Conservation (phyloP, 2,113 vertebrate genomes). For the Pollachius pollachius region DNA sequence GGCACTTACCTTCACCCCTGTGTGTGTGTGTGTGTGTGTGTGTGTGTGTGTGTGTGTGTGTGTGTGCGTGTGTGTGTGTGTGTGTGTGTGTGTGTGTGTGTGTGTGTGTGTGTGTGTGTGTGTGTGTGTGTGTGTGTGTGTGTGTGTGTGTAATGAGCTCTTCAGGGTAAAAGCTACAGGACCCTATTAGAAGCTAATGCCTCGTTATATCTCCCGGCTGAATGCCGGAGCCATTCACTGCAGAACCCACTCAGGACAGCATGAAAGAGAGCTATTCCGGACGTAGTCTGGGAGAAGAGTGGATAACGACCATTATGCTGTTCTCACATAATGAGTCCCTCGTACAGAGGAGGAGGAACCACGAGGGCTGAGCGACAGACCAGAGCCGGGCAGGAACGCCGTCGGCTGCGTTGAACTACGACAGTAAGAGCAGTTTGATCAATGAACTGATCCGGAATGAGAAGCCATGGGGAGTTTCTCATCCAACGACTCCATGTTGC, state of each 20-base stretch:
- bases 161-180: conserved; percentile 42
- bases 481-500: conserved; percentile 7
- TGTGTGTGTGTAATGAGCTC: conserved; percentile 31
- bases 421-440: conserved; percentile 14
- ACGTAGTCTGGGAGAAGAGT: conserved; percentile 26
- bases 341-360: conserved; percentile 44
- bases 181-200: conserved; percentile 40
- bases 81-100: neutral
- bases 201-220: conserved; percentile 16
- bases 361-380: conserved; percentile 30
- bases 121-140: conserved; percentile 6
- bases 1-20: neutral
- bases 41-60: no score
- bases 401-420: no score
- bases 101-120: conserved; percentile 4
- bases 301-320: conserved; percentile 29
- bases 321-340: conserved; percentile 22
- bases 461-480: conserved; percentile 5
- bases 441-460: neutral
- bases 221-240: conserved; percentile 27
- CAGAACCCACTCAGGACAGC: conserved; percentile 41
- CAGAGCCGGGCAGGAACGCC: neutral
- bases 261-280: conserved; percentile 37
- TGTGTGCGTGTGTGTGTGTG: neutral
- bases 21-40: conserved; percentile 7